Evolutionary conservation across 2,888 invertebrate species (phyloP), one percentile per base, ranked within the genome.

Genomic region (Melitaea athalia): DNA sequence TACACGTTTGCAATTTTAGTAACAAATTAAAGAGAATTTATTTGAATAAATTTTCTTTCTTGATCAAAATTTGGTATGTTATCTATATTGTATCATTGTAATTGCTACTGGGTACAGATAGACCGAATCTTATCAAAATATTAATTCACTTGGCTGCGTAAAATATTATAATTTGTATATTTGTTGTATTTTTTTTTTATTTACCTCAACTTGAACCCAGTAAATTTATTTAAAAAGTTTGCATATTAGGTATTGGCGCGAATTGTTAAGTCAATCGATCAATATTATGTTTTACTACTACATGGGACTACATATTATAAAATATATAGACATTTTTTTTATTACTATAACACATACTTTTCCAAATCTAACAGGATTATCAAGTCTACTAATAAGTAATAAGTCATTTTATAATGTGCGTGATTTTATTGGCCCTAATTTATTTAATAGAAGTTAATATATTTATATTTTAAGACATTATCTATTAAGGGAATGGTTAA

Each of bases 381-480:
- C 11, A 42, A 0, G 15, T 43, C 8, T 52, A 50, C 50, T 38
- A 38, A 60, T 60, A 66, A 62, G 47, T n/a, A 45, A 15, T 63
- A 68, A 62, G 47, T 52, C 52, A 38, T 63, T 73, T 67, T 61
- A 47, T 65, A 67, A 42, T 87, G 85, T 87, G 87, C 86, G 87
- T 86, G 84, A 78, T 86, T 82, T 75, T 66, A 73, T 80, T 83
- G 82, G 81, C 82, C 84, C 80, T 72, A 72, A 49, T 43, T 53
- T 33, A 38, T 55, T 42, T 55, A 38, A 45, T 49, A 42, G 55
- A 38, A 31, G 5, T 53, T 53, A 12, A 38, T 15, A n/a, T 43
- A 5, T 15, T 15, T 15, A 38, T 31, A 31, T 38, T 14, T 8
- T 17, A 10, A 17, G 3, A 50, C 10, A 24, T 12, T 53, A 55